Base-by-base conservation (phyloP, 1,140 invertebrate genomes). In the Saccostrea echinata region DNA sequence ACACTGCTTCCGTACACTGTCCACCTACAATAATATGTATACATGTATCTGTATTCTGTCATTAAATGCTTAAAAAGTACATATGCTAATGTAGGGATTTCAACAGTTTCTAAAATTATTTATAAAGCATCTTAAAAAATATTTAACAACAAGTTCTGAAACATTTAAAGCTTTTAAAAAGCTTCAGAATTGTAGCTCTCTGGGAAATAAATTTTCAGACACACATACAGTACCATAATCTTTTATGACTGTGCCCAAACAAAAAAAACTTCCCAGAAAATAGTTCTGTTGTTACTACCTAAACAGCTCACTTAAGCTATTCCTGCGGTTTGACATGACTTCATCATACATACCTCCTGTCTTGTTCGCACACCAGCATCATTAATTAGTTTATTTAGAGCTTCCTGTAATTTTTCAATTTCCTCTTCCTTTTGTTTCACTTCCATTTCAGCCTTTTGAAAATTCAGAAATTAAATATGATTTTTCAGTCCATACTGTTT, bases 341-440 rank as follows among this genome's bases (percentile, higher is more conserved):
- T 3, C 24, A 11, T 35, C 57, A 84, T 33, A 64, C 33, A 76
- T 85, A 93, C 93, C 91, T 94, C 93, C 86, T 94, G 90, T 84
- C 93, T 91, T n/a, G 94, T 94, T 43, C 92, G 88, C 33, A 91
- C 88, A n/a, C 93, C 94, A 61, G 93, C 93, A 83, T 94, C 93
- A 84, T 94, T 93, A n/a, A 94, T 92, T 16, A 94, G 85, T 87
- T 92, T 93, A 51, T 91, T 91, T 12, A 94, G 88, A 35, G 91
- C 90, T 30, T 92, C 91, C 85, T 92, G 91, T 71, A 94, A 84
- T 35, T 92, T 89, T 55, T 92, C 91, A 6, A 93, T 84, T 82
- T 94, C 93, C 52, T 94, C 92, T 21, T 93, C 91, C 71, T 91
- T 93, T 84, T 94, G 93, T 24, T 91, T 90, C 21, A 91, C 84